Base-by-base conservation (phyloP, 2,888 invertebrate genomes). In the Drosophila austrosaltans region DNA sequence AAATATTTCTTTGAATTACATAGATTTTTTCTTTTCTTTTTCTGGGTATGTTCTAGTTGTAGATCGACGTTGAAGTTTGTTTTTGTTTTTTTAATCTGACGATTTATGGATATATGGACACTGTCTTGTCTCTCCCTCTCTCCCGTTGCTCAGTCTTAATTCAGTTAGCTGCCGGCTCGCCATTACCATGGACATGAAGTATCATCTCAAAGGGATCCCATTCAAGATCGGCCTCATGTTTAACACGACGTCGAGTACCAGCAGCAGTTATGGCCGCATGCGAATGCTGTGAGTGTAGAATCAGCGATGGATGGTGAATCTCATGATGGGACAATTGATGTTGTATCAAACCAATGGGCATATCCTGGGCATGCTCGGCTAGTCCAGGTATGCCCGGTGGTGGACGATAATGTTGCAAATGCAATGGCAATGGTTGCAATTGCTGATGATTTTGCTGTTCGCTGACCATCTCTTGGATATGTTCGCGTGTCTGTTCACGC, bases 121-220 rank as follows among this genome's bases (percentile, higher is more conserved):
- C 30, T 10, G 39, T 25, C 25, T 39, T 22, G 12, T 44, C 8
- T 53, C 58, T 56, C n/a, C 42, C 39, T 44, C 3, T 53, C 42
- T 22, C 53, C 25, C 25, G 25, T 48, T 48, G 48, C 62, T 82
- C 85, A 87, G 83, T 83, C 83, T 82, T 77, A 42, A 28, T 75
- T 89, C 66, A 90, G 66, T 91, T 90, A 71, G 89, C 84, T 25
- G 90, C 87, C 44, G 90, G 79, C 61, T 91, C 90, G 2, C 89
- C 87, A 3, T 79, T 78, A 53, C 90, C 90, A 64, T 91, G 91
- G 59, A 91, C 91, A 66, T 91, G 91, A n/a, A 91, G 77, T 63
- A 91, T 91, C 91, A 91, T 91, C 72, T 91, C 91, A 54, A 91
- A 91, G 30, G 91, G 91, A 87, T 91, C 91, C 91, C 91, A 91